These are phyloP conservation scores for Agonum fuliginosum DNA, from an alignment of 2,888 invertebrate genomes.

Conservation along the genomic window DNA sequence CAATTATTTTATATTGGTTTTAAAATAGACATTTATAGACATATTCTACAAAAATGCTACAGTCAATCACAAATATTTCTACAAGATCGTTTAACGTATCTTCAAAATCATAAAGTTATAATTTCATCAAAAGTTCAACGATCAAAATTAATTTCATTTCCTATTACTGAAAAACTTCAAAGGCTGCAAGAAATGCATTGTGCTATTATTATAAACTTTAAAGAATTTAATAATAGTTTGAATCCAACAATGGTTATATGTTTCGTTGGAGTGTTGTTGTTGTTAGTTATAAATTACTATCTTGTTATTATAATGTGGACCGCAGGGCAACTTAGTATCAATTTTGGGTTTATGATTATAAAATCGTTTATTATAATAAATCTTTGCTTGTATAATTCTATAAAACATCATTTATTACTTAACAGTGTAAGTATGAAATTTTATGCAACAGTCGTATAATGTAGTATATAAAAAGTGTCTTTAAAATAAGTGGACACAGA, in stretches of 20 bases:
- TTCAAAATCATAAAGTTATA: neutral
- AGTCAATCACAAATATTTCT: neutral
- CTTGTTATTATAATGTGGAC: neutral
- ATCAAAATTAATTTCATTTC: neutral
- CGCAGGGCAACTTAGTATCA: neutral
- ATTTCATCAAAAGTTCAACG: slow-evolving; percentile 3
- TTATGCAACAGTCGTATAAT: too few species aligned
- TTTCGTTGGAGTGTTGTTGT: neutral
- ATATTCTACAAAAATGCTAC: slow-evolving; percentile 15
- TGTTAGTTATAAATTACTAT: slow-evolving; percentile 4
- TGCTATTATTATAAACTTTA: neutral
- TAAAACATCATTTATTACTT: too few species aligned
- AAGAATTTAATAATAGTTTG: neutral
- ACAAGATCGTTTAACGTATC: neutral
- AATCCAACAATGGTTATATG: neutral
- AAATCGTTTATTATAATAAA: neutral
- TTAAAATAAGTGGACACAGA: too few species aligned
- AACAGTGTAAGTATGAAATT: slow-evolving; percentile 21
- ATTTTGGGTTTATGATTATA: neutral
- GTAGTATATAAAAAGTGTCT: too few species aligned
- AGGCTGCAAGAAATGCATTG: slow-evolving; percentile 18
- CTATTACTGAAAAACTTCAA: slow-evolving; percentile 1
- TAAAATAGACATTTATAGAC: neutral
- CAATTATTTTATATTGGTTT: neutral
- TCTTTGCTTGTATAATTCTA: too few species aligned